Evolutionary conservation across 2,797 vertebrate species (phyloP), one percentile per base, ranked within the genome.

Genomic region (Urosaurus nigricauda): DNA sequence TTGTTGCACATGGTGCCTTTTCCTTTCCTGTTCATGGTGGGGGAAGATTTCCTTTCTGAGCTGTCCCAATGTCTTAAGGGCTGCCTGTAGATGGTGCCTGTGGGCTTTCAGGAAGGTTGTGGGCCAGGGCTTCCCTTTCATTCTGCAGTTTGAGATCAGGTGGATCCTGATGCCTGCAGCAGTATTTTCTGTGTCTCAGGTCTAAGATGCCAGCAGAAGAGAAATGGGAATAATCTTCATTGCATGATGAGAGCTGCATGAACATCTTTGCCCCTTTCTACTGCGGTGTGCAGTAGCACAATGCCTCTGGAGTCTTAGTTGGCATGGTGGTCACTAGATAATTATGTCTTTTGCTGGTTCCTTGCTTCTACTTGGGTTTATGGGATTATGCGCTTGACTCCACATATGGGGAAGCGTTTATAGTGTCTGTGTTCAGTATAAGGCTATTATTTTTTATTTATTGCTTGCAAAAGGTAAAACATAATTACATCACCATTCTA

Each of bases 41-140:
- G 79, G 37, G 78, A 86, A n/a, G 47, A 21, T 56, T 68, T n/a
- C 11, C 37, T 89, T 86, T 83, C 53, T 79, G 63, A 47, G 37
- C 32, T 73, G 74, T 4, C 16, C 51, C n/a, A 21, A 13, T 5
- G 14, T 5, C 19, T 40, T 63, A 40, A 56, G 56, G n/a, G 70
- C 71, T 58, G 47, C 12, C n/a, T 56, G 71, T 19, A 60, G 75
- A 58, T 53, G 21, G 24, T 37, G 35, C 26, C 16, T 74, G 32
- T n/a, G 24, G 43, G 83, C 5, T 71, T 71, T 56, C 17, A 37
- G 32, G 5, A 17, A 37, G 17, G 5, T 81, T 80, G 16, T 81
- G 17, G 6, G 68, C 21, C 43, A 5, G 40, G 43, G 37, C 53
- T 73, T 73, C 51, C 70, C 40, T 83, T 65, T 56, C 58, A 53